Conservation (phyloP, 1,140 invertebrate genomes). For the Anthonomus grandis region DNA sequence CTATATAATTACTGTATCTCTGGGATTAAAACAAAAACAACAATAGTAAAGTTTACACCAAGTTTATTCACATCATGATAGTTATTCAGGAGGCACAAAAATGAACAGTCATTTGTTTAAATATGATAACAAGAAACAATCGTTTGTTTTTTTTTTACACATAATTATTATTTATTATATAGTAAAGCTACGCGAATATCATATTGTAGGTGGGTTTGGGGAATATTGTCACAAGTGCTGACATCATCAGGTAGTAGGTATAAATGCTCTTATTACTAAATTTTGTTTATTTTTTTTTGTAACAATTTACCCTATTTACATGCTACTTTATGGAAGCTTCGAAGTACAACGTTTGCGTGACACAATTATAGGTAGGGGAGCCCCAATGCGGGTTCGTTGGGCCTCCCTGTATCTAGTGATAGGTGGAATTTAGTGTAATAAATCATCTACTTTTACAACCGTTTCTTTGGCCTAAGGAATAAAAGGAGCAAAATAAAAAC, state of each 20-base stretch:
- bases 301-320: neutral
- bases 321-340: neutral
- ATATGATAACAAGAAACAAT: constrained; percentile 10
- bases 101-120: constrained; percentile 11
- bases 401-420: neutral
- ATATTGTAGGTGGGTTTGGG: neutral
- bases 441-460: too few species aligned
- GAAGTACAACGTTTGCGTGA: neutral
- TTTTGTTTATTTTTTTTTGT: neutral
- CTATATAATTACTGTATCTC: too few species aligned
- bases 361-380: neutral
- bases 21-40: neutral
- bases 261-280: neutral
- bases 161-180: too few species aligned
- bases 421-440: neutral
- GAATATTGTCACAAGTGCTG: constrained; percentile 16
- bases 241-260: constrained; percentile 17
- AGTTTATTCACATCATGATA: constrained; percentile 8
- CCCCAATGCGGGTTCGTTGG: neutral
- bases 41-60: constrained; percentile 1
- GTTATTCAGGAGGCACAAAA: constrained; percentile 10
- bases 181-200: constrained; percentile 22
- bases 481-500: too few species aligned
- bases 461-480: too few species aligned
- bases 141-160: constrained; percentile 12